Conservation (phyloP, 92 coral and sea anemone species). For the Parazoanthus darwini region DNA sequence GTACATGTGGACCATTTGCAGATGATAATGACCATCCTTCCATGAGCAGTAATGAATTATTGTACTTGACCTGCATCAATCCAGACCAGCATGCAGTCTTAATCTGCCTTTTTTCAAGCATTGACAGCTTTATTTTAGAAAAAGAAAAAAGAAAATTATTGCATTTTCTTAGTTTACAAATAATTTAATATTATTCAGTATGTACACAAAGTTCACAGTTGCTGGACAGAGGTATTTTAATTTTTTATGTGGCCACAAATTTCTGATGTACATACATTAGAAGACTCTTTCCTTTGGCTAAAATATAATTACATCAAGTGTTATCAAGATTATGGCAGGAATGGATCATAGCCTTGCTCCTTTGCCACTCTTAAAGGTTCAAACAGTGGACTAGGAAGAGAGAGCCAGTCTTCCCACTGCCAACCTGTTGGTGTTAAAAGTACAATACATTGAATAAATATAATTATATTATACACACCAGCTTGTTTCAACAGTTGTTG, state of each 20-base stretch:
- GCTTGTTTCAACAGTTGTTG: too few species aligned
- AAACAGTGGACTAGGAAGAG: constrained; percentile 69
- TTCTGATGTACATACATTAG: constrained; percentile 6
- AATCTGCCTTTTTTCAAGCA: too few species aligned
- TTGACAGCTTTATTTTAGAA: too few species aligned
- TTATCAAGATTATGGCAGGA: constrained; percentile 36
- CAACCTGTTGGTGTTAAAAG: constrained; percentile 54
- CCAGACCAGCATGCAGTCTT: too few species aligned
- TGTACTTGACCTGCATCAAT: too few species aligned
- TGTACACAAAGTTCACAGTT: too few species aligned
- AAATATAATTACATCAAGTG: neutral
- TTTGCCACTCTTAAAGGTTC: constrained; percentile 69
- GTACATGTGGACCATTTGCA: neutral
- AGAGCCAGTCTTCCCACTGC: constrained; percentile 76
- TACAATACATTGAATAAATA: neutral
- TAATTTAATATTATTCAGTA: too few species aligned
- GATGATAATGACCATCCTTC: neutral
- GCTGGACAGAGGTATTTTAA: neutral
- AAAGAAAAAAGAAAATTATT: too few species aligned
- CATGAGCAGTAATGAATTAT: too few species aligned
- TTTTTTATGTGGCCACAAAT: neutral
- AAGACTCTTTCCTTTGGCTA: neutral
- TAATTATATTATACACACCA: too few species aligned
- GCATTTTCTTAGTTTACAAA: too few species aligned
- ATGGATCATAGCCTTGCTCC: constrained; percentile 70